Percentiles rank a stretch among this genome's conserved stretches.
Conservation (phyloP, 2,888 invertebrate species). For the Mallateleia sp. region DNA sequence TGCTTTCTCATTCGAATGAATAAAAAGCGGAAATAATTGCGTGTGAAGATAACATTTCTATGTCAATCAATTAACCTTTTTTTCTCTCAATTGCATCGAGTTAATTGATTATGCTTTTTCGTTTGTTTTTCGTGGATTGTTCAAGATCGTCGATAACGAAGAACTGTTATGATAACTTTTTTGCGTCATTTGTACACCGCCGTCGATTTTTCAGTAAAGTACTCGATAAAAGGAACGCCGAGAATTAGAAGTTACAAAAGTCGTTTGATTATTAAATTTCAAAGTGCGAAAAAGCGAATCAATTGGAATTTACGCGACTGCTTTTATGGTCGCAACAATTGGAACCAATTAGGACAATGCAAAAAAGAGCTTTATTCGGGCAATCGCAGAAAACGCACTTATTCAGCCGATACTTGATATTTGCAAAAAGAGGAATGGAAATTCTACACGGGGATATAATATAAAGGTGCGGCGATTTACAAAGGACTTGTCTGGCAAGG, state of each 20-base stretch:
- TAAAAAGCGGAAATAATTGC: slow-evolving; percentile 74
- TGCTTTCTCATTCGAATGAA: slow-evolving; percentile 72
- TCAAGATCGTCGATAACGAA: slow-evolving; percentile 3
- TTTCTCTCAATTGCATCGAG: slow-evolving; percentile 20
- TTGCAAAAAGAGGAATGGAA: slow-evolving; percentile 23
- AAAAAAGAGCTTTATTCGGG: slow-evolving; percentile 22
- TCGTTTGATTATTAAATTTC: too few relatives aligned
- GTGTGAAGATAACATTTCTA: slow-evolving; percentile 64
- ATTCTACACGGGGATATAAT: slow-evolving; percentile 23
- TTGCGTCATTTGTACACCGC: neutral
- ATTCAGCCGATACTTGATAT: slow-evolving; percentile 32
- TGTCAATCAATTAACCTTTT: slow-evolving; percentile 64
- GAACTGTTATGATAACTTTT: neutral
- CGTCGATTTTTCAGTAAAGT: neutral
- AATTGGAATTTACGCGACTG: neutral
- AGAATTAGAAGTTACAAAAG: too few relatives aligned
- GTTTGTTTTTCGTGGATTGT: slow-evolving; percentile 19
- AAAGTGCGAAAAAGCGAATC: too few relatives aligned
- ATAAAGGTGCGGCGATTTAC: slow-evolving; percentile 54
- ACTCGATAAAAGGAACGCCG: too few relatives aligned
- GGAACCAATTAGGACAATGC: slow-evolving; percentile 36
- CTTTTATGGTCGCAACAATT: slow-evolving; percentile 19
- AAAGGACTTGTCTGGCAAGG: slow-evolving; percentile 55
- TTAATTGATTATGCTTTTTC: slow-evolving; percentile 56
- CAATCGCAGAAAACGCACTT: slow-evolving; percentile 9